Percentiles rank a stretch among this genome's conserved stretches.
Evolutionary conservation across 2,797 vertebrate species (phyloP).

Genomic region (Acanthornis magna): DNA sequence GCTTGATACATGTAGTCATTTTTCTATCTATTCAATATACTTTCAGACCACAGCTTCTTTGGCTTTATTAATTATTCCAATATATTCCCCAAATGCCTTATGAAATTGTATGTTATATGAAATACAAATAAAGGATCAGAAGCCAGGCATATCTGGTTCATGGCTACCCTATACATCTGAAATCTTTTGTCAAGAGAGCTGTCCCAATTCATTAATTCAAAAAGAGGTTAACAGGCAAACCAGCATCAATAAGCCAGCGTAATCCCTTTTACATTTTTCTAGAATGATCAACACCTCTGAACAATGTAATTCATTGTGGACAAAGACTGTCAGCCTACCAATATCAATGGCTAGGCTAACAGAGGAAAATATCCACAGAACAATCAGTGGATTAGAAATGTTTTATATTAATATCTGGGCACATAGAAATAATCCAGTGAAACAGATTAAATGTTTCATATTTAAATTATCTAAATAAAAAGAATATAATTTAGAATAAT

Average conservation of each 20-base stretch:
- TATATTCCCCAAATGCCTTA: background rate
- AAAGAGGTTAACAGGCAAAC: background rate
- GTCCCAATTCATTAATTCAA: background rate
- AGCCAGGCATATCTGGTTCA: background rate
- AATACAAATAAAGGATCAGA: background rate
- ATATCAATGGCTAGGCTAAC: background rate
- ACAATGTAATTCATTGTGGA: background rate
- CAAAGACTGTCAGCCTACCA: background rate
- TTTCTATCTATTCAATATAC: background rate
- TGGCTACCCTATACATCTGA: background rate
- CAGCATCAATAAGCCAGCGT: background rate
- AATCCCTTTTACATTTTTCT: background rate
- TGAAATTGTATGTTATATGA: background rate
- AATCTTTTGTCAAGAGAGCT: background rate
- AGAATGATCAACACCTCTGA: background rate
- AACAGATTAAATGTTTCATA: background rate
- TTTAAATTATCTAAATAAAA: background rate
- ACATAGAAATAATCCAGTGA: background rate
- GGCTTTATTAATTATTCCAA: background rate
- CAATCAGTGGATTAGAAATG: background rate
- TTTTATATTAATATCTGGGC: background rate
- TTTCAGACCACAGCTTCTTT: background rate
- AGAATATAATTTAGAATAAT: slow-evolving; percentile 7
- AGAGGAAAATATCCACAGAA: background rate
- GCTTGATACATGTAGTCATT: background rate